A percentile compares a stretch with the other conserved stretches of the same genome.
Evolutionary conservation across 2,797 vertebrate species (phyloP).

Genomic region (Rhodeus uyekii): DNA sequence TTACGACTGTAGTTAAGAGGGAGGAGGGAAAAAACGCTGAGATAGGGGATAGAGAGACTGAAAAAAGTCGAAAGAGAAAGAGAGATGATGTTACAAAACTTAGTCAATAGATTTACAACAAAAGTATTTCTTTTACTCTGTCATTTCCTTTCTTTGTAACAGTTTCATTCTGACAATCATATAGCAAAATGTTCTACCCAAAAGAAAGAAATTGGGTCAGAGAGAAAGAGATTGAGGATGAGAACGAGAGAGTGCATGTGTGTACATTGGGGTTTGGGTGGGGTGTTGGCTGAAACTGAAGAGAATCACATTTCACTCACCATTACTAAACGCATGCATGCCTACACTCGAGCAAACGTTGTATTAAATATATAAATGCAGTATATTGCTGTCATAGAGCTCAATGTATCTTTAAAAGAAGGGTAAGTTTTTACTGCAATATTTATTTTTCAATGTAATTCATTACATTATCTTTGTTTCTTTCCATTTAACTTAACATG

Average conservation of each 20-base stretch:
- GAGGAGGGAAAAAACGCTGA: conserved; percentile 14
- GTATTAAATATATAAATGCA: too few relatives aligned
- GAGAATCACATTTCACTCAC: conserved; percentile 62
- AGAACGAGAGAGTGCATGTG: neutral
- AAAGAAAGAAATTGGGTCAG: conserved; percentile 50
- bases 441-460: neutral
- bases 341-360: conserved; percentile 56
- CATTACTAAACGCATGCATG: conserved; percentile 67
- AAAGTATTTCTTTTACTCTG: neutral
- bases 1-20: conserved; percentile 18
- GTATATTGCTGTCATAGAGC: neutral
- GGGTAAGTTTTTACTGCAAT: neutral
- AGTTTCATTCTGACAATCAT: conserved; percentile 51
- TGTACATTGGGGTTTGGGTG: conserved; percentile 39
- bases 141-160: neutral
- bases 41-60: neutral
- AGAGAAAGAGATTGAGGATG: conserved; percentile 4
- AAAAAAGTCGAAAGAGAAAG: conserved; percentile 9
- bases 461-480: neutral
- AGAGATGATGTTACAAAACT: conserved; percentile 15
- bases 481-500: neutral
- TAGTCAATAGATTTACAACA: too few relatives aligned
- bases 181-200: conserved; percentile 36
- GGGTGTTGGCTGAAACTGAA: conserved; percentile 50
- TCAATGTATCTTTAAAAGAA: neutral